Base-by-base conservation (phyloP, 1,140 invertebrate genomes). In the Cotesia typhae region DNA sequence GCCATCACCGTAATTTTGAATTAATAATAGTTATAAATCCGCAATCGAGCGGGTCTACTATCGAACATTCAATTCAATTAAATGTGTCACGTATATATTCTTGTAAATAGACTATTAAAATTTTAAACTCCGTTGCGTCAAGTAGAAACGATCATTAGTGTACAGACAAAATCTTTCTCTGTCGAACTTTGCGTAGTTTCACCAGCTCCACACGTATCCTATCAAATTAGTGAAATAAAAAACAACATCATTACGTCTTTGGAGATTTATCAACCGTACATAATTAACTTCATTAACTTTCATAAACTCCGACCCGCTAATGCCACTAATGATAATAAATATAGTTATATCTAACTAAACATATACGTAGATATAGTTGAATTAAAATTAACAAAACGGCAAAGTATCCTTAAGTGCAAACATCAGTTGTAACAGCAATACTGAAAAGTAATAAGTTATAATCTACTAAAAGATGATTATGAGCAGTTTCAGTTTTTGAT, bases 401-500 rank as follows among this genome's bases (percentile, higher is more conserved):
- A 28, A 28, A 28, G 28, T 1, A 28, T 28, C 28, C 1, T 28
- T 28, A 28, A 28, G 28, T 28, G 1, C 28, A 28, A 2, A 28
- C 28, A 28, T 28, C 28, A 28, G 28, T 28, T 28, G 28, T 28
- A 28, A 28, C 28, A 28, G 28, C 28, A 52, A 55, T 55, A 55
- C n/a, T 12, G 5, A 14, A 0, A 12, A 5, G 17, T 55, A 55
- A 14, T n/a, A 14, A 6, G n/a, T 14, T 14, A n/a, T 55, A 55
- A 3, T 55, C n/a, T 55, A 55, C 36, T 38, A 36, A 7, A 64
- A 41, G 0, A 41, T 38, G 14, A 28, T 17, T 70, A 63, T 63
- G 12, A 59, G 60, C 63, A 9, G 28, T 53, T 17, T 53, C 41
- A 65, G 12, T 66, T 41, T 12, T 67, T 66, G 57, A 72, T 72